Evolutionary conservation across 1,140 invertebrate species (phyloP), one percentile per base, ranked within the genome.

Genomic region (Sycophaga agraensis): DNA sequence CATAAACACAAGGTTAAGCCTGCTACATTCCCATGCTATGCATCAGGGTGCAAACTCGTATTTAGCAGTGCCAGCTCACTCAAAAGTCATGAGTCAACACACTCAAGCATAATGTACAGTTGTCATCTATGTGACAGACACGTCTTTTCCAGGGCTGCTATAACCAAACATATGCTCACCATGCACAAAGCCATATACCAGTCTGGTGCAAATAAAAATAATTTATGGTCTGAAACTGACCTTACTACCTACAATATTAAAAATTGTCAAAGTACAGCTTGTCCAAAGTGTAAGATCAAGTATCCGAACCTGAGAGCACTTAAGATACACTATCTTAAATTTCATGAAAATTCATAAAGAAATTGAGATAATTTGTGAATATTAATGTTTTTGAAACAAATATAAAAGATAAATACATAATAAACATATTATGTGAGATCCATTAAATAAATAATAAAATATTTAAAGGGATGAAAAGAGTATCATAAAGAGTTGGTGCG

Each of bases 251-350:
- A 81, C 31, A 65, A 64, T 0, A 73, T 80, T 1, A 69, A 74
- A 3, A 71, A 72, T 12, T 73, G 66, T 7, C 66, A 63, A 43
- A 74, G 65, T 35, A 69, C 69, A n/a, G 68, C 68, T 0, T 78
- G 76, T 50, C 78, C 78, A 0, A 45, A 62, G 12, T 81, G 79
- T 53, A 73, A 74, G n/a, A 70, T 81, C 17, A 77, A 73, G 22
- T 81, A 81, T 54, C 79, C 79, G 0, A 81, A 81, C 43, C 73
- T 75, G 12, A 77, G 70, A 40, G 74, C 78, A 8, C 62, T 81
- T 46, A 81, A 81, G 58, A 78, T 81, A 46, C 79, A 81, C 19
- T 80, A 78, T 37, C 68, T 78, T 19, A 80, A 80, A 49, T 69
- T 75, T 24, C 79, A 80, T 49, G 79, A 80, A 1, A 53, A 59